Percentiles rank a stretch among this genome's conserved stretches.
phyloP scores from a whole-genome alignment of 2,113 vertebrate genomes.

The Oreochromis spilurus region DNA sequence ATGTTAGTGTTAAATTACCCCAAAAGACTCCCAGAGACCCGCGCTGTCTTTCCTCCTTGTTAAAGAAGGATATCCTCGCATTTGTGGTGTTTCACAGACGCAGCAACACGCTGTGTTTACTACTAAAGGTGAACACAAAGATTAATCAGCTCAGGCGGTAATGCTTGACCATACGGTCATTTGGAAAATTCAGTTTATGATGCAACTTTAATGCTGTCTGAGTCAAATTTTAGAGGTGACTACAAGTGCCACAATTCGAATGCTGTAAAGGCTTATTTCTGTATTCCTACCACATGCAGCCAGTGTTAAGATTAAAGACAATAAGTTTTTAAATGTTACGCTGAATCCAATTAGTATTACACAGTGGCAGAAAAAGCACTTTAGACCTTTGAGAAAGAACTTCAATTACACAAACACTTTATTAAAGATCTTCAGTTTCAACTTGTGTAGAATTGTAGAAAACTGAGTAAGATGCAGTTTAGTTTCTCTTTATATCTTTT shows the following conservation, averaged over 20 bases:
- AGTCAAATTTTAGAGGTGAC: not conserved
- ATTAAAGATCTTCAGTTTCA: not conserved
- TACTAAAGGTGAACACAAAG: not conserved
- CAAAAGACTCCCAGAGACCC: constrained; percentile 38
- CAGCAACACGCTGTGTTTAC: not conserved
- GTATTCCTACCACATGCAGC: not conserved
- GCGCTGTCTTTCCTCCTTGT: not conserved
- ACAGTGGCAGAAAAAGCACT: not conserved
- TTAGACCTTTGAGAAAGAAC: not conserved
- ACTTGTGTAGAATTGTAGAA: not conserved
- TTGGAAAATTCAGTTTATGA: not conserved
- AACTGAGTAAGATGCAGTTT: not conserved
- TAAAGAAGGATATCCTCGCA: constrained; percentile 3
- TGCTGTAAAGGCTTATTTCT: not conserved
- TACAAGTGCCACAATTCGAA: not conserved
- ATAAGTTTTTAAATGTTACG: not conserved
- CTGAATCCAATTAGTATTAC: not conserved
- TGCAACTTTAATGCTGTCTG: not conserved
- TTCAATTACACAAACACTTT: not conserved
- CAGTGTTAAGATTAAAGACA: not conserved
- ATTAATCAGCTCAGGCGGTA: not conserved
- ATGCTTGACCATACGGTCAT: not conserved
- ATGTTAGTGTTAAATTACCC: constrained; percentile 50
- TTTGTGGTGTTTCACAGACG: not conserved
- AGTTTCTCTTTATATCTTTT: not conserved